Percentiles rank a stretch among this genome's conserved stretches.
Conservation (phyloP, 1,140 invertebrate genomes). For the Nasonia giraulti region DNA sequence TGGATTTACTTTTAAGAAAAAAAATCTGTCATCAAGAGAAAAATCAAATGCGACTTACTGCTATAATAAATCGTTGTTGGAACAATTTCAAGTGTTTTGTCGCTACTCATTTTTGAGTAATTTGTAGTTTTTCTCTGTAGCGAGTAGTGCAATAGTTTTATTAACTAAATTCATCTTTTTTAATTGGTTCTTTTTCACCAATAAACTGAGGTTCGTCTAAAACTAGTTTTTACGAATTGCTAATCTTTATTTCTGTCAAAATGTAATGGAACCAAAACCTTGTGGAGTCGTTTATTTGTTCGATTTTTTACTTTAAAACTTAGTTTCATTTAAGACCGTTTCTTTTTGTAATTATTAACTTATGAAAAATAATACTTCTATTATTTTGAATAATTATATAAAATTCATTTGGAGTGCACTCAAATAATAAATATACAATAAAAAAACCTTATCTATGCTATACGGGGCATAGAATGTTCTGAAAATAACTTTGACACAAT, state of each 20-base stretch:
- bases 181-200: background rate
- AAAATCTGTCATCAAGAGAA: constrained; percentile 41
- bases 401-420: no score
- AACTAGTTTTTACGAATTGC: background rate
- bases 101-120: constrained; percentile 22
- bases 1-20: constrained; percentile 46
- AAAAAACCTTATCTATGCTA: background rate
- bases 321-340: no score
- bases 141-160: background rate
- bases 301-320: no score
- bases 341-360: no score
- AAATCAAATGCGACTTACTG: constrained; percentile 52
- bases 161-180: background rate
- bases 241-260: background rate
- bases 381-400: no score
- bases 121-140: constrained; percentile 5
- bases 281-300: no score
- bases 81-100: constrained; percentile 44
- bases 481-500: background rate
- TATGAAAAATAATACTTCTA: no score
- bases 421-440: no score
- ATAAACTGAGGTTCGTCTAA: background rate
- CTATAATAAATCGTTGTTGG: constrained; percentile 58
- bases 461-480: no score
- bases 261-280: no score